Evolutionary conservation across 2,113 vertebrate species (phyloP).

Genomic region (Tenebrosternarchus preto): DNA sequence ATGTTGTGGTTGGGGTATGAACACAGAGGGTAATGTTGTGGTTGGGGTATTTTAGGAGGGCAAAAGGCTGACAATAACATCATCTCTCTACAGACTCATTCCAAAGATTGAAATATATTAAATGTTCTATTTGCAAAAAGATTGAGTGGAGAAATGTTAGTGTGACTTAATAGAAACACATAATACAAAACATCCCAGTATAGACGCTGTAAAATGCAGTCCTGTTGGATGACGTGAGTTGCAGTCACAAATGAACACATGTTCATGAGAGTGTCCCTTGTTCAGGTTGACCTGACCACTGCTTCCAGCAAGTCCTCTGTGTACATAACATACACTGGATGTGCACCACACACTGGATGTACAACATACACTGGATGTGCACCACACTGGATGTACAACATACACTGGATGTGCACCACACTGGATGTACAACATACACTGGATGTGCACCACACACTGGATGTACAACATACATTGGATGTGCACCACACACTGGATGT

Average conservation of each 20-base stretch:
- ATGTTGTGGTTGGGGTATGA: conserved; percentile 34
- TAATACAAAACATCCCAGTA: conserved; percentile 35
- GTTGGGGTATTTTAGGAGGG: conserved; percentile 40
- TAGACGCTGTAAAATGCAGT: conserved; percentile 21
- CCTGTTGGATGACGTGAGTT: neutral
- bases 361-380: too few species aligned
- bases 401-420: neutral
- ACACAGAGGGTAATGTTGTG: conserved; percentile 20
- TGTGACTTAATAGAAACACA: conserved; percentile 56
- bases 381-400: neutral
- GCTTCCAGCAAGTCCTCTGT: too few species aligned
- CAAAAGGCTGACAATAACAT: conserved; percentile 60
- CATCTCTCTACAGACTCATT: conserved; percentile 64
- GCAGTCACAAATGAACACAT: neutral
- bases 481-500: neutral
- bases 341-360: neutral
- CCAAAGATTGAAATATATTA: conserved; percentile 75
- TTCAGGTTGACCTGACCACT: conserved; percentile 17
- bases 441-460: neutral
- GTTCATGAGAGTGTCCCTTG: neutral
- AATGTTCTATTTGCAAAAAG: conserved; percentile 74
- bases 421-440: neutral
- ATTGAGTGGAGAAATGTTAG: conserved; percentile 65
- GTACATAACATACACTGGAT: too few species aligned
- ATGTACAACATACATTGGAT: too few species aligned